These are phyloP conservation scores for Oreortyx pictus DNA, from an alignment of 2,797 vertebrate genomes.

Conservation along the genomic window DNA sequence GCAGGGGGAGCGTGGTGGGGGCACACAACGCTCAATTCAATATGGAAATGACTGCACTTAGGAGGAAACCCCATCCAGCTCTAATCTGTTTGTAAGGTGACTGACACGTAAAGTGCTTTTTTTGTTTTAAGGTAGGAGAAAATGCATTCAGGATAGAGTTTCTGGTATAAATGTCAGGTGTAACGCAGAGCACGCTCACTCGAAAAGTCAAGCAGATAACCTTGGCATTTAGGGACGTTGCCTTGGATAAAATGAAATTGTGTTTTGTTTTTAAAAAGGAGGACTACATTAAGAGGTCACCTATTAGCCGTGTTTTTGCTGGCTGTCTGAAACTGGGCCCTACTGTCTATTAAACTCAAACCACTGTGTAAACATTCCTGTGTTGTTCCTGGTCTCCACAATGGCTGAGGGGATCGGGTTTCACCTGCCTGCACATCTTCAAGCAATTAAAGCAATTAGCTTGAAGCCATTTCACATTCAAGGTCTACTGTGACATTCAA, in stretches of 20 bases:
- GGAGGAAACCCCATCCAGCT: slow-evolving; percentile 62
- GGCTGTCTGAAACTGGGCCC: slow-evolving; percentile 85
- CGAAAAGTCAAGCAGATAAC: slow-evolving; percentile 85
- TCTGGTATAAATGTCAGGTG: slow-evolving; percentile 86
- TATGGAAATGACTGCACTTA: slow-evolving; percentile 71
- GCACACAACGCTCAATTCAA: slow-evolving; percentile 58
- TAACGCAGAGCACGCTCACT: slow-evolving; percentile 73
- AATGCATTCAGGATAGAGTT: slow-evolving; percentile 74
- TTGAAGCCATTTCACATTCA: slow-evolving; percentile 90
- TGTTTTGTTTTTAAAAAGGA: slow-evolving; percentile 80
- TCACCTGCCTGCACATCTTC: slow-evolving; percentile 95
- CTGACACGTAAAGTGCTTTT: slow-evolving; percentile 75
- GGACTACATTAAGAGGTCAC: slow-evolving; percentile 88
- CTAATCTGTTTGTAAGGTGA: slow-evolving; percentile 75
- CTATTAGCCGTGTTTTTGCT: slow-evolving; percentile 88
- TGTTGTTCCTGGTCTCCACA: slow-evolving; percentile 83
- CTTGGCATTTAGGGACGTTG: slow-evolving; percentile 88
- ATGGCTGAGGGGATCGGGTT: slow-evolving; percentile 89
- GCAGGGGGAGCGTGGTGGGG: neutral
- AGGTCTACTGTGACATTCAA: slow-evolving; percentile 88
- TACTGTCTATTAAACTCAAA: slow-evolving; percentile 90
- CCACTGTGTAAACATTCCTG: slow-evolving; percentile 86
- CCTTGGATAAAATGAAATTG: slow-evolving; percentile 75
- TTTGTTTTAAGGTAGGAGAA: slow-evolving; percentile 78
- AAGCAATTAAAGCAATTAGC: slow-evolving; percentile 95